Percentiles rank a stretch among this genome's conserved stretches.
phyloP scores from a whole-genome alignment of 2,113 vertebrate genomes.

The Brevimyrus niger region DNA sequence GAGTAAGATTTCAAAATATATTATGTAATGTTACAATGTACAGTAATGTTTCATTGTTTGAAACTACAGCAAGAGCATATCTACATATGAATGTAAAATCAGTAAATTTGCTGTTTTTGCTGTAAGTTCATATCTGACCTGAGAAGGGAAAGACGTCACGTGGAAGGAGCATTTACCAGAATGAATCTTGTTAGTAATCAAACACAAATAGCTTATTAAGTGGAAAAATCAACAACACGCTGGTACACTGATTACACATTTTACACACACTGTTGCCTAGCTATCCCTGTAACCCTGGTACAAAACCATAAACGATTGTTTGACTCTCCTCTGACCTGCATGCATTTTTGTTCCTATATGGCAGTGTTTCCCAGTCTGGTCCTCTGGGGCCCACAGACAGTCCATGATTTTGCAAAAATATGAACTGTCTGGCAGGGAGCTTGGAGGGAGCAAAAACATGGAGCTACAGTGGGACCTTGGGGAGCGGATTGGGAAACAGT shows the following conservation, averaged over 20 bases:
- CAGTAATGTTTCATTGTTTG: not conserved
- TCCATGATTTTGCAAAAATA: not conserved
- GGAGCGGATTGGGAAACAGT: not conserved
- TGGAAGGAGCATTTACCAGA: not conserved
- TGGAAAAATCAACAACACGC: not conserved
- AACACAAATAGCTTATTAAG: not conserved
- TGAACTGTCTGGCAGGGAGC: not conserved
- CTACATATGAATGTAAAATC: not conserved
- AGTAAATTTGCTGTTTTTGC: not conserved
- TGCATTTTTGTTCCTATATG: not conserved
- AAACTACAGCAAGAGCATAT: not conserved
- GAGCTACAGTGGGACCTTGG: not conserved
- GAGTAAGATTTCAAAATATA: not conserved
- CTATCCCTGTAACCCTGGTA: not conserved
- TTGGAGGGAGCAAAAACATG: not conserved
- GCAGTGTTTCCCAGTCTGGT: not conserved
- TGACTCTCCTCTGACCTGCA: not conserved
- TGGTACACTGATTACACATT: constrained; percentile 1
- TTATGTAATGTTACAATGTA: not conserved
- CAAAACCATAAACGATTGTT: not conserved
- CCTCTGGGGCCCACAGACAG: not conserved
- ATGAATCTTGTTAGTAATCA: constrained; percentile 5
- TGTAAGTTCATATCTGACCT: not conserved
- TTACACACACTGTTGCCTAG: not conserved
- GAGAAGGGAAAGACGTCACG: not conserved